Evolutionary conservation across 2,888 invertebrate species (phyloP), one percentile per base, ranked within the genome.

Genomic region (Nemoura dubitans): DNA sequence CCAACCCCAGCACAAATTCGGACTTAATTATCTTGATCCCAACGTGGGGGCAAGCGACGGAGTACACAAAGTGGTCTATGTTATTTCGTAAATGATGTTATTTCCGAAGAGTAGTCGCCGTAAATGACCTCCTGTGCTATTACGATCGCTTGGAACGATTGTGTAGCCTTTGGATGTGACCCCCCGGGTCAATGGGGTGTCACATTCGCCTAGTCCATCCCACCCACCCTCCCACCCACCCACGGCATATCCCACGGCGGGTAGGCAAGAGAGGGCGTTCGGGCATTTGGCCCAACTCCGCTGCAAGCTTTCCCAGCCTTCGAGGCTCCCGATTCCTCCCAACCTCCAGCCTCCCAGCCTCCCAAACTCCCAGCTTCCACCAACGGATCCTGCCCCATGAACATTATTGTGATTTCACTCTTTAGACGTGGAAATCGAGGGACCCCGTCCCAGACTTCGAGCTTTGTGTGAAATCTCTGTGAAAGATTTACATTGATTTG

Each of bases 111-210:
- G 81, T 81, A 81, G 81, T 81, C 28, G 30, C 81, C 26, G 29
- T 81, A 81, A 81, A 76, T 43, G 59, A 43, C 86, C 86, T 83
- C 85, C 86, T 86, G 28, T 86, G 84, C 86, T 82, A 86, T 86
- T 87, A 86, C 86, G 86, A 86, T 86, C 85, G 86, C 59, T 83
- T 86, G 43, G 81, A 84, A 86, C 87, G 87, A 87, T 87, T 87
- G 86, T 76, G 87, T 86, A 87, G 87, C 87, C 87, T 87, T 86
- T 86, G 59, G 84, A 84, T 84, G 87, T 85, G 86, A 87, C 87
- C 88, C 88, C 87, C 36, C n/a, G 86, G 87, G 87, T 87, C 87
- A 87, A 88, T 88, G 88, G 86, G 88, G 88, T 87, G 88, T 87
- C 87, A 88, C 86, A 88, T 82, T 83, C 78, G 36, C 36, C 36